Conservation (phyloP, 2,888 invertebrate genomes). For the Oxystoma pomonae region DNA sequence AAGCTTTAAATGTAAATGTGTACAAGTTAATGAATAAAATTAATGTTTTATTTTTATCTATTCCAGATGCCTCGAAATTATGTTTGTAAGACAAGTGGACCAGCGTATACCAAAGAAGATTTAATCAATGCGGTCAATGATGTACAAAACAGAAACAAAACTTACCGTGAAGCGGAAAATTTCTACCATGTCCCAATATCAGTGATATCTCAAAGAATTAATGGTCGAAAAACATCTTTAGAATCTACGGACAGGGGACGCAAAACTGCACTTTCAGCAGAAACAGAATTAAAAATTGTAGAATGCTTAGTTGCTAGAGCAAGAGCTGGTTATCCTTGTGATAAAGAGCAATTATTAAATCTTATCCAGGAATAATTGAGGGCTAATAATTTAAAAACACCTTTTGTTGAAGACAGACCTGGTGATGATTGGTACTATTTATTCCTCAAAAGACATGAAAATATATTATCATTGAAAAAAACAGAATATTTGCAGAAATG, state of each 20-base stretch:
- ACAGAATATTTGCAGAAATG: conserved; percentile 29
- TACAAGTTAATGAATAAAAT: not conserved
- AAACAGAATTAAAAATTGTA: not conserved
- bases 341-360: conserved; percentile 25
- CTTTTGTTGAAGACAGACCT: conserved; percentile 23
- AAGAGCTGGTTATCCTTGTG: conserved; percentile 29
- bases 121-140: no score
- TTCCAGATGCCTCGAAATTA: no score
- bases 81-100: no score
- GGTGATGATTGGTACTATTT: conserved; percentile 25
- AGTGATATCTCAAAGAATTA: conserved; percentile 21
- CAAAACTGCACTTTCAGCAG: not conserved
- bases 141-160: no score
- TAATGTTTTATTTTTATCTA: no score
- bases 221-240: conserved; percentile 16
- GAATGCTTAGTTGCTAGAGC: conserved; percentile 25
- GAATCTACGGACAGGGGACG: conserved; percentile 13
- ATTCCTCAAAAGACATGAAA: conserved; percentile 26
- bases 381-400: not conserved
- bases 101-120: no score
- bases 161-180: conserved; percentile 16
- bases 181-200: conserved; percentile 18
- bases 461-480: conserved; percentile 28
- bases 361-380: conserved; percentile 17
- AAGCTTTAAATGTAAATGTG: not conserved